A percentile compares a stretch with the other conserved stretches of the same genome.
Conservation (phyloP, 1,140 invertebrate genomes). For the Platorchestia sp. region DNA sequence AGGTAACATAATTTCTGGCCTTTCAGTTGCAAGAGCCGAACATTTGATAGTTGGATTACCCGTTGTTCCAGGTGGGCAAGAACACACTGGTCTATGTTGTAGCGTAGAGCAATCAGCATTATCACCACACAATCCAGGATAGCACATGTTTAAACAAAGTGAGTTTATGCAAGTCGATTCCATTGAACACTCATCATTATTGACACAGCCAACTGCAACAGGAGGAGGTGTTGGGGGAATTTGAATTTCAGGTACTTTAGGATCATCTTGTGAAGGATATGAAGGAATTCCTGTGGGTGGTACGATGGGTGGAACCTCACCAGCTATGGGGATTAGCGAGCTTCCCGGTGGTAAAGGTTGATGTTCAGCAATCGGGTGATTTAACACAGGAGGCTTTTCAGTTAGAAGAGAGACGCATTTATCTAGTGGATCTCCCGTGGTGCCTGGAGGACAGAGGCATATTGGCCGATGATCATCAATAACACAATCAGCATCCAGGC, state of each 20-base stretch:
- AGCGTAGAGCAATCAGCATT: conserved; percentile 63
- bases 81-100: conserved; percentile 62
- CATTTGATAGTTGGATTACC: conserved; percentile 65
- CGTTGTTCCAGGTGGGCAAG: conserved; percentile 64
- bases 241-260: background rate
- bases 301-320: background rate
- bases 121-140: conserved; percentile 70
- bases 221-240: conserved; percentile 59
- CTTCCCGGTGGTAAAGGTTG: background rate
- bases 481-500: conserved; percentile 65
- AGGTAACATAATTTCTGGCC: conserved; percentile 75
- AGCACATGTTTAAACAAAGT: conserved; percentile 68
- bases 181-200: conserved; percentile 77
- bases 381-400: background rate
- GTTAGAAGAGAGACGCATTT: conserved; percentile 46
- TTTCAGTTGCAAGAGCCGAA: conserved; percentile 57
- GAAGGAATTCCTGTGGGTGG: conserved; percentile 16
- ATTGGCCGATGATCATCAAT: conserved; percentile 79
- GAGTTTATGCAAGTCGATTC: conserved; percentile 65
- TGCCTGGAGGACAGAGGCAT: conserved; percentile 74
- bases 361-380: conserved; percentile 72
- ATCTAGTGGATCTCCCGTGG: conserved; percentile 78
- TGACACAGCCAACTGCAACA: conserved; percentile 78
- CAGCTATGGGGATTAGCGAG: background rate
- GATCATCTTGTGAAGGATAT: background rate